Base-by-base conservation (phyloP, 2,888 invertebrate genomes). In the Mesorhabditis belari region DNA sequence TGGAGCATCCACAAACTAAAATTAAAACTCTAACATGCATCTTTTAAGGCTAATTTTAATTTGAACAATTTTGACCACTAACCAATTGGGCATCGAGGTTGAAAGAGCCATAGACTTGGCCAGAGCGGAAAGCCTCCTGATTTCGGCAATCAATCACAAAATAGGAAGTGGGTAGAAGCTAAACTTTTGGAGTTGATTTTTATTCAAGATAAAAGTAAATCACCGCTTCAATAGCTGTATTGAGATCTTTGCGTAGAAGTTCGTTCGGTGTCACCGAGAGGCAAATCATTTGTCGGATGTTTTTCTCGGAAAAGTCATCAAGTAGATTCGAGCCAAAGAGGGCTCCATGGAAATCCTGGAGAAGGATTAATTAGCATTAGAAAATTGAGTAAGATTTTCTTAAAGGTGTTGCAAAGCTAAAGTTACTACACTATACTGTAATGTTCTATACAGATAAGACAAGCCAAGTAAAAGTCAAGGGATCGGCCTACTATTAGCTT, bases 91-190 rank as follows among this genome's bases (percentile, higher is more conserved):
- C 93, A 83, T 98, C 96, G 67, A 98, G 86, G 84, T 96, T 95
- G 85, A 96, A 98, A 60, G 96, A 96, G 57, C 94, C 95, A 1
- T 92, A 90, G 70, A 98, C 86, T 84, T 96, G 95, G 0, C 96
- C 96, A 59, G 89, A 89, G 84, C 95, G 95, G 81, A 95, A 98
- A 80, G 96, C 94, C 70, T 94, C 92, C 12, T 92, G 88, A 6
- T 96, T 93, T 68, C 98, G 87, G 82, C 95, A 95, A 83, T 98
- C 98, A 6, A 98, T 93, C 67, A 96, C 85, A 83, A 58, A 64
- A 51, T 63, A 63, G 27, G 54, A 57, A 25, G 58, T 57, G 12
- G 23, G 29, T 9, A 55, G 57, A n/a, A 49, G 17, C 28, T 60
- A 19, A 24, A 1, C 0, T 35, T 35, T 35, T 17, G 44, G 12